Evolutionary conservation across 2,888 invertebrate genomes (phyloP).

Genomic region (Chromoteleia sp.): DNA sequence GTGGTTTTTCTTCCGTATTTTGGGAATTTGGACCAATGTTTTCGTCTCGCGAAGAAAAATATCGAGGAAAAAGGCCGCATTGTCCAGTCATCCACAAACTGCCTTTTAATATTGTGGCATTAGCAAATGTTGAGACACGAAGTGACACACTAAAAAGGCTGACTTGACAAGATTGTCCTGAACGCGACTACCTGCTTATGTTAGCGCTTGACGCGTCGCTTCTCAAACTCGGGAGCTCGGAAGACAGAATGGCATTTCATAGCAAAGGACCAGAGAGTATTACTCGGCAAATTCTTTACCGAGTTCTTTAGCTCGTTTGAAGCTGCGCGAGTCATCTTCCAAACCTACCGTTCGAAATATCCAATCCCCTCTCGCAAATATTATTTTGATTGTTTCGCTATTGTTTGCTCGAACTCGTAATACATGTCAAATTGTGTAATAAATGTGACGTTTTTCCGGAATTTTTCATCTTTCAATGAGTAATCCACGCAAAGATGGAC

Average conservation of each 20-base stretch:
- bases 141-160: slow-evolving; percentile 76
- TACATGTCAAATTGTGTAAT: slow-evolving; percentile 19
- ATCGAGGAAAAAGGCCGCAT: slow-evolving; percentile 73
- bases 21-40: slow-evolving; percentile 32
- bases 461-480: not conserved
- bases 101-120: slow-evolving; percentile 81
- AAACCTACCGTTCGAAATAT: slow-evolving; percentile 63
- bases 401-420: slow-evolving; percentile 24
- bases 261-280: slow-evolving; percentile 78
- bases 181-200: slow-evolving; percentile 78
- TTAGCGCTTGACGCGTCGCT: slow-evolving; percentile 73
- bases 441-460: slow-evolving; percentile 25
- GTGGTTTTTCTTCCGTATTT: not conserved
- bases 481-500: not conserved
- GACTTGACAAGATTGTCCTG: slow-evolving; percentile 76
- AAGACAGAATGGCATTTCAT: slow-evolving; percentile 76
- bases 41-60: slow-evolving; percentile 63
- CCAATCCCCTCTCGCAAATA: slow-evolving; percentile 29
- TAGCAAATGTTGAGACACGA: slow-evolving; percentile 70
- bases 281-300: slow-evolving; percentile 83
- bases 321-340: slow-evolving; percentile 67
- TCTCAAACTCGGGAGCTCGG: slow-evolving; percentile 68
- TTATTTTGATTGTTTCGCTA: slow-evolving; percentile 40
- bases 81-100: slow-evolving; percentile 82
- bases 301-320: slow-evolving; percentile 65